A percentile compares a stretch with the other conserved stretches of the same genome.
These are phyloP conservation scores for Colossoma macropomum DNA, from an alignment of 2,113 vertebrate genomes.

Conservation along the genomic window DNA sequence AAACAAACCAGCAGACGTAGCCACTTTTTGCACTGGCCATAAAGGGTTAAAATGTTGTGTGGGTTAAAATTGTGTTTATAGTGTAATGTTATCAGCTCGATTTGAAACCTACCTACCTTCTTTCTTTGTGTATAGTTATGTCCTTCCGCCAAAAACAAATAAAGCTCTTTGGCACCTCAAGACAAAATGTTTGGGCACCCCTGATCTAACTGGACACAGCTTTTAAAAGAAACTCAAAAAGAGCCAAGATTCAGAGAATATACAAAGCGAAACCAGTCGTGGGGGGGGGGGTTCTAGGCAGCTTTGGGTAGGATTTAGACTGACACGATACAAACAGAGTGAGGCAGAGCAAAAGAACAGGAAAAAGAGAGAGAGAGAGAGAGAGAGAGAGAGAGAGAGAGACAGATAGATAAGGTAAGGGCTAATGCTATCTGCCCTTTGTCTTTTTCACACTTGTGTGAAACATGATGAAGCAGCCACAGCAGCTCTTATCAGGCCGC, in stretches of 20 bases:
- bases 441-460: conserved; percentile 70
- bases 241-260: neutral
- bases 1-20: too few relatives aligned
- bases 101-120: too few relatives aligned
- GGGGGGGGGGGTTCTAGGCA: neutral
- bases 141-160: too few relatives aligned
- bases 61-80: too few relatives aligned
- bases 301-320: conserved; percentile 61
- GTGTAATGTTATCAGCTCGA: too few relatives aligned
- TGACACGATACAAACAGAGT: conserved; percentile 60
- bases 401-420: neutral
- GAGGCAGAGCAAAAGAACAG: neutral
- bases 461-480: conserved; percentile 66
- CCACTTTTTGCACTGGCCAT: too few relatives aligned
- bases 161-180: too few relatives aligned
- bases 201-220: too few relatives aligned
- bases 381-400: neutral
- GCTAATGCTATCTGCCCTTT: conserved; percentile 36
- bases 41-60: too few relatives aligned
- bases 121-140: too few relatives aligned
- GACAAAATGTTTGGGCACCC: too few relatives aligned
- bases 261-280: neutral
- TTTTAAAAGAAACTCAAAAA: neutral
- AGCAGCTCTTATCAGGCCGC: conserved; percentile 65
- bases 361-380: neutral